Evolutionary conservation across 1,140 invertebrate genomes (phyloP).

Genomic region (Teleogryllus occipitalis): DNA sequence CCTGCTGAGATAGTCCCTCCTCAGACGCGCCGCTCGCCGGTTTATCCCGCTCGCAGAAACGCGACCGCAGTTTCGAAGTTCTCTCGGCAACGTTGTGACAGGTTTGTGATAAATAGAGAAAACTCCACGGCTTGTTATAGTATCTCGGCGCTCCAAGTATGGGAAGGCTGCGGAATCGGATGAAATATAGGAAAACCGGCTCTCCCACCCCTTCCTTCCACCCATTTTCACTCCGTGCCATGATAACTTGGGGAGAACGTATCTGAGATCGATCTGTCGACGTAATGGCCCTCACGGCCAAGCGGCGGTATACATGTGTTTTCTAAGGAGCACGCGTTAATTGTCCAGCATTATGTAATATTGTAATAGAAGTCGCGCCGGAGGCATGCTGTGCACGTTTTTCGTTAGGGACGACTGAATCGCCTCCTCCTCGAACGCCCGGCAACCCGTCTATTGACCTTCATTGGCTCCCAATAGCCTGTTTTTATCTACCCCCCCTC

Average conservation of each 20-base stretch:
- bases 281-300: background rate
- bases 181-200: background rate
- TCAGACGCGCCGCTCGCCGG: too few relatives aligned
- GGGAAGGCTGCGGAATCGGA: background rate
- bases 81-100: background rate
- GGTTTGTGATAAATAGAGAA: background rate
- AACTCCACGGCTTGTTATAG: background rate
- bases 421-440: too few relatives aligned
- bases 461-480: too few relatives aligned
- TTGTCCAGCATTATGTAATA: background rate
- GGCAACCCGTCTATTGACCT: too few relatives aligned
- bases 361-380: background rate
- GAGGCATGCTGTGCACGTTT: background rate
- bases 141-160: background rate
- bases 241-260: background rate
- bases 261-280: background rate
- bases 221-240: too few relatives aligned
- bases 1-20: too few relatives aligned
- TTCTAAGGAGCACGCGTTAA: background rate
- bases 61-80: too few relatives aligned
- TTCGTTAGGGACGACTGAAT: background rate
- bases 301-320: too few relatives aligned
- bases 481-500: too few relatives aligned
- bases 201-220: too few relatives aligned
- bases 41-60: too few relatives aligned